phyloP scores from a whole-genome alignment of 1,140 invertebrate species.

The Caenorhabditis tropicalis region DNA sequence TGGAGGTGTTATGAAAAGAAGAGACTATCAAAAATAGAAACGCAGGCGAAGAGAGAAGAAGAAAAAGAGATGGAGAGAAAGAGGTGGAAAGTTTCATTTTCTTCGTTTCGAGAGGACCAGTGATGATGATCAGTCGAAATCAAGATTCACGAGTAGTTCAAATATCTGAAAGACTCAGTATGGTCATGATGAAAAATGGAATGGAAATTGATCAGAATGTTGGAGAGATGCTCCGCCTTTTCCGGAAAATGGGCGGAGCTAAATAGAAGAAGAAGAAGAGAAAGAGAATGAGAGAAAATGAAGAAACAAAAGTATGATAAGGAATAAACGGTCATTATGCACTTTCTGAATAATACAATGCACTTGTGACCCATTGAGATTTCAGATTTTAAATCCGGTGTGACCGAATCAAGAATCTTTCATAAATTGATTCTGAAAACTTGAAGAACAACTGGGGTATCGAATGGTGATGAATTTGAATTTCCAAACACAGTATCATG shows the following conservation, averaged over 20 bases:
- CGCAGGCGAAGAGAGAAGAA: not conserved
- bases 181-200: not conserved
- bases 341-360: too few relatives aligned
- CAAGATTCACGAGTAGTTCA: not conserved
- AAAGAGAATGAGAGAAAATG: not conserved
- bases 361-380: too few relatives aligned
- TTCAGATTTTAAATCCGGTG: too few relatives aligned
- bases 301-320: not conserved
- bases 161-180: not conserved
- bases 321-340: not conserved
- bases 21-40: not conserved
- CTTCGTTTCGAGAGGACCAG: not conserved
- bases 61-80: not conserved
- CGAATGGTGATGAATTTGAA: too few relatives aligned
- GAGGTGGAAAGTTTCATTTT: not conserved
- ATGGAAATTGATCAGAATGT: not conserved
- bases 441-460: too few relatives aligned
- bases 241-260: not conserved
- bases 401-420: too few relatives aligned
- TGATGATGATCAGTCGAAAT: not conserved
- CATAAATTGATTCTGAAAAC: too few relatives aligned
- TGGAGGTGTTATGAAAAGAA: conserved; percentile 38
- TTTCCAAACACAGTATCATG: too few relatives aligned
- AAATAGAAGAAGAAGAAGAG: not conserved
- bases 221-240: not conserved